Base-by-base conservation (phyloP, 1,140 invertebrate genomes). In the Mycetomoellerius zeteki region DNA sequence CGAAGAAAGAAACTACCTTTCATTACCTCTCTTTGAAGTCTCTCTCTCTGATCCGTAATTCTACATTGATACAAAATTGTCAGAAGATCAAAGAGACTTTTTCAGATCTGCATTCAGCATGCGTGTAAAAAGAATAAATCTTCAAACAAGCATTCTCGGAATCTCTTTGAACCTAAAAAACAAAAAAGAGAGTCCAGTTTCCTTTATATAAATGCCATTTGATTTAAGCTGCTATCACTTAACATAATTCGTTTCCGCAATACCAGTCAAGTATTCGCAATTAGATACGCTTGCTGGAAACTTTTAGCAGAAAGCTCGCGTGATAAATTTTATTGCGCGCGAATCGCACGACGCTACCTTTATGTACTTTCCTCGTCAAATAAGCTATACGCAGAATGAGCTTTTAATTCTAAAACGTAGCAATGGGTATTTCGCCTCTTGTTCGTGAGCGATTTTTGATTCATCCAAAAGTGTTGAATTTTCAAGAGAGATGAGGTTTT, bases 401-500 rank as follows among this genome's bases (percentile, higher is more conserved):
- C 69, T 84, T 84, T 84, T 84, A 84, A 84, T 75, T 84, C 69
- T 62, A 75, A 84, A 75, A 56, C 50, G 43, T n/a, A 69, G 50
- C 50, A 50, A 30, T 27, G 54, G 12, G 33, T 73, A 73, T 75
- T 50, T 84, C 37, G 37, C 50, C 60, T 54, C 47, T 73, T 33
- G 80, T 60, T 82, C 37, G n/a, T 24, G 7, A 60, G 27, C 56
- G 54, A 84, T 84, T 84, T 84, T 73, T 60, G n/a, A 84, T 62
- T 62, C n/a, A 24, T 43, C 16, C 65, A 47, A 82, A 58, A 72
- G 33, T n/a, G n/a, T 16, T 3, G 52, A 33, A n/a, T 75, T 73
- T 50, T 43, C 69, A 30, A 47, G 19, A 43, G 80, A 58, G 37
- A 58, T 24, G 24, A 73, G 69, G 8, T 82, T 82, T 82, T 60